These are phyloP conservation scores for Cassiopea xamachana DNA, from an alignment of 30 jellyfish, hydroid and myxozoan species.

Conservation along the genomic window DNA sequence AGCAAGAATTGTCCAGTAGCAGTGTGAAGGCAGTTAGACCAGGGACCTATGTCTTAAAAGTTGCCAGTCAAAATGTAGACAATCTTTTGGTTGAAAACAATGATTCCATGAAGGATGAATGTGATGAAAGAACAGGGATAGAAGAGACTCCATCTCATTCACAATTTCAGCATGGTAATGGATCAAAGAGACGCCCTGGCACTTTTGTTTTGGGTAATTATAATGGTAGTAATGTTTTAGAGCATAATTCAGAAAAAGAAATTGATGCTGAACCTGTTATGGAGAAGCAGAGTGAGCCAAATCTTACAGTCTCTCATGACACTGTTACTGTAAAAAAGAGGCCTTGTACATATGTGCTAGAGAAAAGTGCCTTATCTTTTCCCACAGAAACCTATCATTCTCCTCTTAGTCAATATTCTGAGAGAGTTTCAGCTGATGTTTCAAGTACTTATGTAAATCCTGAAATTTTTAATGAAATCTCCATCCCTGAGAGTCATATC, in stretches of 20 bases:
- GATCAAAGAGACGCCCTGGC: not conserved
- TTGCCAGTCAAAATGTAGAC: not conserved
- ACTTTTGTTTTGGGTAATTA: slow-evolving; percentile 12
- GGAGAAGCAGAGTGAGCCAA: not conserved
- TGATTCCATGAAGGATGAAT: not conserved
- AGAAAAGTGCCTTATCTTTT: not conserved
- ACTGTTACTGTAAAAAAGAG: not conserved
- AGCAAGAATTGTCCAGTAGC: not conserved
- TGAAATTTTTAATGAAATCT: too few relatives aligned
- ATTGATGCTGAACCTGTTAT: not conserved
- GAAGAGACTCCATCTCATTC: not conserved
- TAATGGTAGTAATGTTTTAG: not conserved
- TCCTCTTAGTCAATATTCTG: not conserved
- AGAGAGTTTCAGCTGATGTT: not conserved
- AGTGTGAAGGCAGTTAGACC: not conserved
- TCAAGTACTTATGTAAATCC: not conserved
- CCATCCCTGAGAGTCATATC: too few relatives aligned
- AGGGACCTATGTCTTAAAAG: slow-evolving; percentile 13
- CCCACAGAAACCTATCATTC: not conserved
- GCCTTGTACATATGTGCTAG: slow-evolving; percentile 32
- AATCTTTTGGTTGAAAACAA: not conserved
- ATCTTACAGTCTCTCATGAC: not conserved
- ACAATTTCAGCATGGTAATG: not conserved
- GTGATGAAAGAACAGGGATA: not conserved
- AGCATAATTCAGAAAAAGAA: not conserved